Percentiles rank a stretch among this genome's conserved stretches.
Evolutionary conservation across 2,797 vertebrate genomes (phyloP).

Genomic region (Coregonus sp.): DNA sequence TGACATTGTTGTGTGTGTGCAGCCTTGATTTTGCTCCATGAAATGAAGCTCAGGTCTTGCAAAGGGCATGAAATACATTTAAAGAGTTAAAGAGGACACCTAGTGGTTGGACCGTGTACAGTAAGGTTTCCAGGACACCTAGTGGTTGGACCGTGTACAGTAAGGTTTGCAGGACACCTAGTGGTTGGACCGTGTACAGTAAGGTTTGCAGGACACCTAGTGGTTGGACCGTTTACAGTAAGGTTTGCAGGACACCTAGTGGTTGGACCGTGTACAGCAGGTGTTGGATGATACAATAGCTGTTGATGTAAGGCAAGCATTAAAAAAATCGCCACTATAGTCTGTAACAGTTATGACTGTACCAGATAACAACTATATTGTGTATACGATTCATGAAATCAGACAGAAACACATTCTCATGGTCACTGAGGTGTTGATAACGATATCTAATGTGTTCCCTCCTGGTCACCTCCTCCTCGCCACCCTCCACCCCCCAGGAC

Average conservation of each 20-base stretch:
- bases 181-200: not conserved
- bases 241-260: conserved; percentile 29
- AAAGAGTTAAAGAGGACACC: conserved; percentile 20
- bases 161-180: conserved; percentile 21
- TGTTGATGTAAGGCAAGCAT: conserved; percentile 18
- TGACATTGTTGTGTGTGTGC: conserved; percentile 14
- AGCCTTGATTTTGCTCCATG: not conserved
- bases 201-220: conserved; percentile 22
- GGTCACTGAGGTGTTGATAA: not conserved
- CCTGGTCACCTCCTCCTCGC: not conserved
- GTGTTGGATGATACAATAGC: conserved; percentile 19
- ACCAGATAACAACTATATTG: not conserved
- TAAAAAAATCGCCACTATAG: not conserved
- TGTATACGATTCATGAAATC: not conserved
- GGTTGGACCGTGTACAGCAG: not conserved
- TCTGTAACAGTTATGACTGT: not conserved
- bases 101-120: conserved; percentile 12
- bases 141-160: too few relatives aligned
- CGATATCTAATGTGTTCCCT: too few relatives aligned
- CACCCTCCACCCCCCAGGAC: conserved; percentile 76
- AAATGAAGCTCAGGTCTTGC: not conserved
- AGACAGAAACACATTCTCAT: not conserved
- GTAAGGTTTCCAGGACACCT: too few relatives aligned
- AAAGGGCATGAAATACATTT: not conserved
- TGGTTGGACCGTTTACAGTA: not conserved